A percentile compares a stretch with the other conserved stretches of the same genome.
These are phyloP conservation scores for Copsychus sechellarum DNA, from an alignment of 2,113 vertebrate genomes.

Conservation along the genomic window DNA sequence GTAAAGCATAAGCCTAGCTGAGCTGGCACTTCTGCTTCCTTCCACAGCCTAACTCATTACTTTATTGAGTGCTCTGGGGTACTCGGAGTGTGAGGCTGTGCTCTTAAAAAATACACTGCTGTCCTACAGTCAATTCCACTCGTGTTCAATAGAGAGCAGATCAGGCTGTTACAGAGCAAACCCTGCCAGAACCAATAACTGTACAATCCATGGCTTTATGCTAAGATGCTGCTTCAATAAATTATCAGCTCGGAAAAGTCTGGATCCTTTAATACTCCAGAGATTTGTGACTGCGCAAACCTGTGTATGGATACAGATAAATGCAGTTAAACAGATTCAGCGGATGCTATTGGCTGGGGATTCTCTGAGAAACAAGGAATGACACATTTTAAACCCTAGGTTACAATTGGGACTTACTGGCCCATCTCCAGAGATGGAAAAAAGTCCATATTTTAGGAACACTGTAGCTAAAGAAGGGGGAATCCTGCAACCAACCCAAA, in stretches of 20 bases:
- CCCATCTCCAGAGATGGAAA: neutral
- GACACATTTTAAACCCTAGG: neutral
- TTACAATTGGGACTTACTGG: neutral
- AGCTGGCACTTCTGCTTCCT: slow-evolving; percentile 12
- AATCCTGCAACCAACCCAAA: neutral
- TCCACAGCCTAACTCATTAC: slow-evolving; percentile 14
- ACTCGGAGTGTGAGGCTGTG: neutral
- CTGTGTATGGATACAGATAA: neutral
- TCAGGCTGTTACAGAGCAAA: neutral
- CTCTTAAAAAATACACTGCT: neutral
- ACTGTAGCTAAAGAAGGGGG: rapidly evolving
- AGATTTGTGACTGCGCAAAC: neutral
- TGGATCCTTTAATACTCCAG: neutral
- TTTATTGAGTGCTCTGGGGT: slow-evolving; percentile 36
- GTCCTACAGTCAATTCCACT: slow-evolving; percentile 21
- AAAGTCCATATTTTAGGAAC: neutral
- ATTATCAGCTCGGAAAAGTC: slow-evolving; percentile 24
- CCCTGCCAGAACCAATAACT: slow-evolving; percentile 42
- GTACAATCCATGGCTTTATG: neutral
- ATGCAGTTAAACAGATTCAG: neutral
- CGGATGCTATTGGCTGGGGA: rapidly evolving
- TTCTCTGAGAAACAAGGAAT: neutral
- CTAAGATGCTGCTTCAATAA: slow-evolving; percentile 34
- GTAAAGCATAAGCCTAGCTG: neutral
- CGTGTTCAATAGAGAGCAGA: slow-evolving; percentile 17